phyloP scores from a whole-genome alignment of 2,888 invertebrate genomes.

The Dolomedes plantarius region DNA sequence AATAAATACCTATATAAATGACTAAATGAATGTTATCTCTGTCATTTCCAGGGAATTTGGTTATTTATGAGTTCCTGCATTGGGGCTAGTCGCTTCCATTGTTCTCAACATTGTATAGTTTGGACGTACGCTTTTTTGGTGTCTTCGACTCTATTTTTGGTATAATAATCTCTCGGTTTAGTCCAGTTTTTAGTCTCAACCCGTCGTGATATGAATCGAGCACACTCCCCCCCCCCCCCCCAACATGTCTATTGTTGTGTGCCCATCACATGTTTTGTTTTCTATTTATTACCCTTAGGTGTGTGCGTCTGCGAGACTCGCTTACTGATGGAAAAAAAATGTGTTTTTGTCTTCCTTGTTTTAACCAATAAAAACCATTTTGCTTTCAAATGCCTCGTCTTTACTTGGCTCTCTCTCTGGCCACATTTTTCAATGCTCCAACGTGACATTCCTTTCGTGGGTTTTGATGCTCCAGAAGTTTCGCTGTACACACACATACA shows the following conservation, averaged over 20 bases:
- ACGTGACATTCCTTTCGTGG: too few species aligned
- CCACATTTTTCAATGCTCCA: too few species aligned
- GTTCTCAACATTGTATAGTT: too few species aligned
- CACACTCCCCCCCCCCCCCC: constrained; percentile 24
- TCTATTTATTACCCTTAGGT: constrained; percentile 70
- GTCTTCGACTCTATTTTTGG: constrained; percentile 63
- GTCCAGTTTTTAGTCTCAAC: too few species aligned
- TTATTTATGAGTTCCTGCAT: neutral
- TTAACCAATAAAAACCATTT: constrained; percentile 68
- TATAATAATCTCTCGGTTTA: constrained; percentile 61
- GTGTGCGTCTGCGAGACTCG: constrained; percentile 68
- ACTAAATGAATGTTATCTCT: constrained; percentile 57
- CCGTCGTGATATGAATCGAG: constrained; percentile 47
- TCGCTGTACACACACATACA: too few species aligned
- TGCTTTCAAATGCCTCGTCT: constrained; percentile 39
- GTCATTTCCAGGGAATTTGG: constrained; percentile 10
- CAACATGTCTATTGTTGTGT: too few species aligned
- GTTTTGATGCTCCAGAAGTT: too few species aligned
- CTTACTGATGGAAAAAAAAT: constrained; percentile 43
- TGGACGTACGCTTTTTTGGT: neutral
- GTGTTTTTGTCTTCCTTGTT: constrained; percentile 65
- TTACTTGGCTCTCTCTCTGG: neutral
- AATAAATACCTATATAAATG: constrained; percentile 44
- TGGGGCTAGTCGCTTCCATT: constrained; percentile 8
- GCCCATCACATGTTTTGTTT: constrained; percentile 22